Base-by-base conservation (phyloP, 2,113 vertebrate species). In the Copsychus sechellarum region DNA sequence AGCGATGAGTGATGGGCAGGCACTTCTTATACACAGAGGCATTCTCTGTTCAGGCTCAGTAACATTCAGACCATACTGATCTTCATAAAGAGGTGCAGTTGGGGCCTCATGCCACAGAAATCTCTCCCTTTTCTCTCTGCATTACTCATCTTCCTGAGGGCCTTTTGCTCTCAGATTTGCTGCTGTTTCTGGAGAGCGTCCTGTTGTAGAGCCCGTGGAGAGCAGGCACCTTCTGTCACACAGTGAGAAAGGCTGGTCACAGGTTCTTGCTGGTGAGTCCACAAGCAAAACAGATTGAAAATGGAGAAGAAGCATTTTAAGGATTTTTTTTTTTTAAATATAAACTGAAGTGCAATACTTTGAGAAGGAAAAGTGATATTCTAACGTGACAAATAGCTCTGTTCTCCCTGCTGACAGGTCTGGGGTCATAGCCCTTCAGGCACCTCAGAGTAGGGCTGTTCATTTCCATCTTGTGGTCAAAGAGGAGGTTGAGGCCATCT, bases 91-190 rank as follows among this genome's bases (percentile, higher is more conserved):
- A 33, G 15, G 51, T 92, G 73, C 62, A 79, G 70, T 76, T 76
- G 70, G 81, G 77, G 90, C 81, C 26, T 43, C 2, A 5, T 78
- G 92, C 94, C 81, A 83, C 12, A 28, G 67, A 90, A 90, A 70
- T 93, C 60, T 64, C 47, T 94, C 53, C 45, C 67, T 87, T 80
- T 73, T 38, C 70, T 90, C 62, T 88, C 79, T 86, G 62, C 38
- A 65, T 95, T 92, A 81, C 70, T 92, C 90, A 81, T 92, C 86
- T 90, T 95, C 90, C 80, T 60, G 31, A 94, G 92, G 51, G 82
- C 67, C 51, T 73, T 95, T 73, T 80, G 76, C 67, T 93, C 40
- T 67, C 42, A 33, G 56, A 58, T 83, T 83, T 94, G 69, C 64
- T 96, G 81, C 81, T 83, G 71, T 81, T 96, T 96, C 94, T 92